Evolutionary conservation across 1,140 invertebrate species (phyloP).

Genomic region (Drosophila serrata): DNA sequence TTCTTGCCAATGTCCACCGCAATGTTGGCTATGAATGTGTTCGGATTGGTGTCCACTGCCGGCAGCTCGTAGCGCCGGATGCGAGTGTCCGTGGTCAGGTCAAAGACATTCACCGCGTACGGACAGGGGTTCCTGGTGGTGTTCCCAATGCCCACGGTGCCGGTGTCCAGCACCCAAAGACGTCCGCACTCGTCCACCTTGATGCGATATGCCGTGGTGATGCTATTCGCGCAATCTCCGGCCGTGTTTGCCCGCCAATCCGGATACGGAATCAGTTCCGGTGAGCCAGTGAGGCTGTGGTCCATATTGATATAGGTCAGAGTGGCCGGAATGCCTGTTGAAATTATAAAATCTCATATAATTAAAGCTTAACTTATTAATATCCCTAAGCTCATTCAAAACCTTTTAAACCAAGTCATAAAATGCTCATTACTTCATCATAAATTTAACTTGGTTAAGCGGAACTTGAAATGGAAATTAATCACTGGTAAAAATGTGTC

Average conservation of each 20-base stretch:
- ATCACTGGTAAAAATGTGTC: neutral
- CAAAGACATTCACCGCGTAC: slow-evolving; percentile 90
- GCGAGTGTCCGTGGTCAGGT: slow-evolving; percentile 90
- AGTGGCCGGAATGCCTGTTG: slow-evolving; percentile 91
- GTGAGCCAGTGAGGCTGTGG: slow-evolving; percentile 88
- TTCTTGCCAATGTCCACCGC: slow-evolving; percentile 91
- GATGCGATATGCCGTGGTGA: slow-evolving; percentile 91
- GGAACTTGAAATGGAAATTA: neutral
- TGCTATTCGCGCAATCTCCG: slow-evolving; percentile 90
- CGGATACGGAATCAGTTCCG: slow-evolving; percentile 91
- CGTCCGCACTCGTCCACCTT: slow-evolving; percentile 91
- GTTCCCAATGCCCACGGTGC: slow-evolving; percentile 92
- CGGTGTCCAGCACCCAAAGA: slow-evolving; percentile 93
- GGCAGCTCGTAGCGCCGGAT: slow-evolving; percentile 90
- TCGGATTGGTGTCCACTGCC: slow-evolving; percentile 90
- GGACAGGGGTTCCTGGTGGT: slow-evolving; percentile 91
- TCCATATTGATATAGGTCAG: slow-evolving; percentile 92
- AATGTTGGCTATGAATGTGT: slow-evolving; percentile 93
- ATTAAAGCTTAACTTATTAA: too few relatives aligned
- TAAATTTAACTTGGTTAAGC: neutral
- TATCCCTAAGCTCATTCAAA: neutral
- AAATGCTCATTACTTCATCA: neutral
- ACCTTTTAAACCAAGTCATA: neutral
- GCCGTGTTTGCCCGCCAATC: slow-evolving; percentile 90
- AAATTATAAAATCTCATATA: too few relatives aligned